phyloP scores from a whole-genome alignment of 2,113 vertebrate genomes.

The Vulpes ferrilata region DNA sequence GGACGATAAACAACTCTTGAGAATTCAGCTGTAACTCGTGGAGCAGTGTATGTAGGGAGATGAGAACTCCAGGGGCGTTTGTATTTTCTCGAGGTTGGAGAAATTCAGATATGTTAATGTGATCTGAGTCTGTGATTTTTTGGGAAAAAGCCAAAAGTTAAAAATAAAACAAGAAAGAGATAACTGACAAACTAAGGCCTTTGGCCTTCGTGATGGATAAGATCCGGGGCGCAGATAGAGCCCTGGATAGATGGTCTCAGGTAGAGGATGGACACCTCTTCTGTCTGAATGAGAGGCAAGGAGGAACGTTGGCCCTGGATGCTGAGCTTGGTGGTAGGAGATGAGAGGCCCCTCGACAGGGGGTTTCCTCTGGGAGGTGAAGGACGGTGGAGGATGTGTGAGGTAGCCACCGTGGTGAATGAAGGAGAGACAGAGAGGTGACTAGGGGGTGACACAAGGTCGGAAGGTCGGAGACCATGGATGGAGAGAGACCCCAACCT shows the following conservation, averaged over 20 bases:
- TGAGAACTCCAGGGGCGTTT: background rate
- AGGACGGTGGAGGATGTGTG: background rate
- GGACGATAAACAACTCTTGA: background rate
- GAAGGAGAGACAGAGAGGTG: background rate
- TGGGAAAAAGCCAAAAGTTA: background rate
- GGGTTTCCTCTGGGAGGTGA: background rate
- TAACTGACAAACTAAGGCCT: background rate
- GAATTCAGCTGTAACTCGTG: background rate
- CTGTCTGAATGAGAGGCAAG: background rate
- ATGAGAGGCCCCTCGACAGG: background rate
- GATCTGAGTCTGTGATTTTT: too few relatives aligned
- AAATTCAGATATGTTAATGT: background rate
- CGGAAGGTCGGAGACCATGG: background rate
- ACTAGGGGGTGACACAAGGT: background rate
- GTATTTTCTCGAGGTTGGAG: constrained; percentile 25
- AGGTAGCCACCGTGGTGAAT: background rate
- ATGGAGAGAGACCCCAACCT: background rate
- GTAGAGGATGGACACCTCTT: background rate
- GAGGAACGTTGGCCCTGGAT: background rate
- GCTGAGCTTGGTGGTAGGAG: background rate
- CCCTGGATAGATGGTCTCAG: background rate
- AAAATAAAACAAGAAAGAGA: background rate
- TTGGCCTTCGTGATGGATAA: background rate
- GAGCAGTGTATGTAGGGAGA: background rate
- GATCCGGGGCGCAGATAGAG: background rate